phyloP scores from a whole-genome alignment of 2,113 vertebrate species.

The Cariama cristata region DNA sequence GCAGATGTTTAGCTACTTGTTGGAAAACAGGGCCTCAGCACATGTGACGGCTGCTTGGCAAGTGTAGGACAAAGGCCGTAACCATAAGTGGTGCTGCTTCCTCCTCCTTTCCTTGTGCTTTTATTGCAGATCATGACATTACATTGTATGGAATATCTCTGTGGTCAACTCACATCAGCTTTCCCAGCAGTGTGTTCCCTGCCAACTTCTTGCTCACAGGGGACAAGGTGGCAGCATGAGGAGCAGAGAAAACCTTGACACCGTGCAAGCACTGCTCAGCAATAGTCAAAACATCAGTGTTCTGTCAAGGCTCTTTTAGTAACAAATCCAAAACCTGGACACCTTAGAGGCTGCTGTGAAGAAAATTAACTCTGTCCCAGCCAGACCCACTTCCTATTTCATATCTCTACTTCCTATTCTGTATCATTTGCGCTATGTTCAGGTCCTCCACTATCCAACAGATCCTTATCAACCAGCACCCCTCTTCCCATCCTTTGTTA shows the following conservation, averaged over 20 bases:
- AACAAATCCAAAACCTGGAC: neutral
- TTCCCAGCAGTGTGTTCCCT: neutral
- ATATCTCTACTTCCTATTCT: neutral
- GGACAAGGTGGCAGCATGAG: neutral
- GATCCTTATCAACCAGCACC: neutral
- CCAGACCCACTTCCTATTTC: neutral
- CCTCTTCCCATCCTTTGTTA: neutral
- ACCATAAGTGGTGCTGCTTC: rapidly evolving
- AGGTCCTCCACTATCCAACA: neutral
- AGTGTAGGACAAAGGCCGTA: neutral
- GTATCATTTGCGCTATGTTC: neutral
- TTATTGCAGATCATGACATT: neutral
- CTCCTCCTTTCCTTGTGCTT: neutral
- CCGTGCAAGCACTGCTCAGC: neutral
- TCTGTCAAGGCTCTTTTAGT: neutral
- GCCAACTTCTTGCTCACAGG: neutral
- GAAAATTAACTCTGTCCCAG: neutral
- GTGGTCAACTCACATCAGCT: neutral
- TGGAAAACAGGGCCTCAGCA: neutral
- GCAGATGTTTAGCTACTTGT: neutral
- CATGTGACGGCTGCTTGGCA: neutral
- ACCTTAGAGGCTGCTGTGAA: neutral
- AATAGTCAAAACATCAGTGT: neutral
- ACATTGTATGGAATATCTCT: neutral
- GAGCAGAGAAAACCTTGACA: neutral